Evolutionary conservation across 2,797 vertebrate species (phyloP), one percentile per base, ranked within the genome.

Genomic region (Paratrypauchen microcephalus): DNA sequence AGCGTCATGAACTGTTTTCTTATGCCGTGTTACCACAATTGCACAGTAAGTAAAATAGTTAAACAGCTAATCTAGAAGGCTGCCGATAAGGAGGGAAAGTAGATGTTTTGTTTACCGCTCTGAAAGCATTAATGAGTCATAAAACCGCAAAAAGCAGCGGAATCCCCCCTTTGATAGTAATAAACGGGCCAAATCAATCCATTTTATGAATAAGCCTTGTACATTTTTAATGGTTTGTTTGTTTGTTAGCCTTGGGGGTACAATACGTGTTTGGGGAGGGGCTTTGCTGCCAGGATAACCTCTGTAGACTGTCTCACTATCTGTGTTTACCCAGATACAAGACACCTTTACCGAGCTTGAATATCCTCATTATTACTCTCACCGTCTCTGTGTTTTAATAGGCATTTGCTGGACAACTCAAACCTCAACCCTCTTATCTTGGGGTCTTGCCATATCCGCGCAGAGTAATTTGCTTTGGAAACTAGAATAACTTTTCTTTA

Each of bases 211-310:
- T 90, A 87, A 91, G 88, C 82, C 88, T 83, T 87, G 88, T 92
- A 87, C 88, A 90, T 92, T 91, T 92, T 90, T 92, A 91, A 91
- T 90, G 89, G 82, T 90, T 88, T 91, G 90, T 91, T 92, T 92
- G 90, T 92, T 91, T 91, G 88, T 88, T 89, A 87, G 89, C 88
- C 87, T 90, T 87, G 81, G 83, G 88, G 88, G 89, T 83, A 85
- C 85, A 71, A 83, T 85, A 76, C 74, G 87, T 80, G 87, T 90
- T 89, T 83, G 86, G 86, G 87, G 85, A 88, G 83, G 82, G 84
- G 81, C 71, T 18, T 36, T n/a, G 86, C 79, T 62, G 63, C 2
- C 12, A 77, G 13, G 86, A 91, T 92, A 92, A 91, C 91, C 91
- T 90, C 89, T 70, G 83, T 76, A 81, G 90, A 85, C 88, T 69